phyloP scores from a whole-genome alignment of 2,113 vertebrate genomes.

The Artemisiospiza belli region DNA sequence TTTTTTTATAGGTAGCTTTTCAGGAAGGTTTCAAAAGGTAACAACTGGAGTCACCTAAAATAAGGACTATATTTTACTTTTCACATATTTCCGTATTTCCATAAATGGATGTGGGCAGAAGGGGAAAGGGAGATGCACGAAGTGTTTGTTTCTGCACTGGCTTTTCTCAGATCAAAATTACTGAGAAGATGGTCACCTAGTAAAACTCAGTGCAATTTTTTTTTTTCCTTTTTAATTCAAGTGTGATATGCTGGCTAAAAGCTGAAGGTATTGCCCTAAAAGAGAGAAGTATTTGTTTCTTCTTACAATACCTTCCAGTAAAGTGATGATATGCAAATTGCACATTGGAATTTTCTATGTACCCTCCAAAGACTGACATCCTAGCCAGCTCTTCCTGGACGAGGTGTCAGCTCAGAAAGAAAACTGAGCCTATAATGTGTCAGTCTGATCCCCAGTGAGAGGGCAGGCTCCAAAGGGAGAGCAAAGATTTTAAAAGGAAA shows the following conservation, averaged over 20 bases:
- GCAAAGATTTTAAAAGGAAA: conserved; percentile 65
- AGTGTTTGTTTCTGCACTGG: background rate
- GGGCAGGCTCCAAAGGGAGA: conserved; percentile 42
- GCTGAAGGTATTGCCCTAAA: background rate
- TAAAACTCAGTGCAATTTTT: background rate
- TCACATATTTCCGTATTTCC: background rate
- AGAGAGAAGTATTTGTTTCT: background rate
- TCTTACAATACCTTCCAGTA: background rate
- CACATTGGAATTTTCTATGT: conserved; percentile 49
- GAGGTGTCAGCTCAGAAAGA: conserved; percentile 57
- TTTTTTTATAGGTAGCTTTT: background rate
- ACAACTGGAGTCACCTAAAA: conserved; percentile 15
- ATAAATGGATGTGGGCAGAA: background rate
- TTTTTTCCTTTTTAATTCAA: background rate
- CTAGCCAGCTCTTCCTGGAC: conserved; percentile 26
- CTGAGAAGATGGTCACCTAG: background rate
- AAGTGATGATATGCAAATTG: conserved; percentile 64
- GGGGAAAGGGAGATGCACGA: background rate
- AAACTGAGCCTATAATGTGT: conserved; percentile 61
- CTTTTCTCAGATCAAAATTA: background rate
- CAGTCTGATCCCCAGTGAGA: conserved; percentile 52
- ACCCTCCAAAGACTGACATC: conserved; percentile 44
- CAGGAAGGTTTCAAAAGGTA: conserved; percentile 4
- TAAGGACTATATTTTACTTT: background rate
- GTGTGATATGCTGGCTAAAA: background rate